Evolutionary conservation across 2,113 vertebrate genomes (phyloP), one percentile per base, ranked within the genome.

Genomic region (Hassar affinis): DNA sequence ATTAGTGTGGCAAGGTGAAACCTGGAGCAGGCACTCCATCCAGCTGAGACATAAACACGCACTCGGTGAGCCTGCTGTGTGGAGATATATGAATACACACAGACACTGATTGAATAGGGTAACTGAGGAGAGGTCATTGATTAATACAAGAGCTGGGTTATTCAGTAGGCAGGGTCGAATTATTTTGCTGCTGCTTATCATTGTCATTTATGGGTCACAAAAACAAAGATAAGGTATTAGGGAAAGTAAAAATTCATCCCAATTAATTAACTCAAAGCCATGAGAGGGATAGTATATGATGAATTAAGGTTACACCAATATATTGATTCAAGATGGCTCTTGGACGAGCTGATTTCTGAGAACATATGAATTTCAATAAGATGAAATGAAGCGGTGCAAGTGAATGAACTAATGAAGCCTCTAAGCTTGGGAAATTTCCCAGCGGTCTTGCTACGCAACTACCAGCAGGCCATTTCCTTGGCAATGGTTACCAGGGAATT

Each of bases 401-500:
- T 76, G 81, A 87, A 68, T 80, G 84, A 85, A 42, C 77, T 80
- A 81, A 77, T 79, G 64, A 80, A 83, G 47, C 80, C 78, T 85
- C 79, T 69, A 76, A 85, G 86, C 84, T 85, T 57, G 52, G 56
- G 80, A 85, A 80, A 80, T 82, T 83, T 83, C 86, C 86, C 86
- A 83, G 84, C 74, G 78, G 86, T 52, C 80, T 81, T 61, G 83
- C 66, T 76, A 35, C 56, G 62, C 81, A 71, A 71, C 77, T 82
- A 82, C 74, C 84, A 78, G 71, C 86, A 83, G 84, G 76, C 49
- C 78, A 85, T 87, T 85, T 83, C 86, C 86, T 85, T 85, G 86
- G 86, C 30, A 79, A 87, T 80, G 84, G 86, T 87, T 87, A 85
- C 86, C 81, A 85, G 80, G 86, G 84, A 85, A 64, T 79, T 79